phyloP scores from a whole-genome alignment of 2,113 vertebrate genomes.

The Nansenia antarctica region DNA sequence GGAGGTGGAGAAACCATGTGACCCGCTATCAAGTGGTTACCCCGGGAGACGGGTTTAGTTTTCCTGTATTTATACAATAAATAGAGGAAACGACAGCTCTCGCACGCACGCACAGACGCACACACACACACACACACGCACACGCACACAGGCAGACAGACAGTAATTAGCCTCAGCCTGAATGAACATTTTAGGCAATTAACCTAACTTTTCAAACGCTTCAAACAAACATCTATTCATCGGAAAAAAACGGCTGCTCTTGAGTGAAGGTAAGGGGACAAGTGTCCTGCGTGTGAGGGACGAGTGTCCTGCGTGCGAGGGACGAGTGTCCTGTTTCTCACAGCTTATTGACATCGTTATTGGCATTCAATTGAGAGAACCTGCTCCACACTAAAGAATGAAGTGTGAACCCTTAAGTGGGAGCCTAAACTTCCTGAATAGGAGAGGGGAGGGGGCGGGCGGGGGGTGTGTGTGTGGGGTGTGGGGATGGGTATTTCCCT shows the following conservation, averaged over 20 bases:
- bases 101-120: constrained; percentile 23
- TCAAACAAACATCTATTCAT: too few relatives aligned
- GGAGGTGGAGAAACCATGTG: constrained; percentile 35
- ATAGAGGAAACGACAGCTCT: constrained; percentile 23
- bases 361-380: constrained; percentile 70
- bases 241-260: not conserved
- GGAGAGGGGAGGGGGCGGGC: too few relatives aligned
- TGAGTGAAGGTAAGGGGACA: too few relatives aligned
- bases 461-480: constrained; percentile 33
- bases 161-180: constrained; percentile 20
- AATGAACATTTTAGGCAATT: too few relatives aligned
- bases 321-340: not conserved
- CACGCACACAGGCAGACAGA: constrained; percentile 7
- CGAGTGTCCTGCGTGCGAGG: too few relatives aligned
- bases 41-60: constrained; percentile 35
- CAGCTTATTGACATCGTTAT: constrained; percentile 23
- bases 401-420: constrained; percentile 55
- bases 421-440: not conserved
- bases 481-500: constrained; percentile 51
- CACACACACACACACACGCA: constrained; percentile 27
- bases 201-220: too few relatives aligned
- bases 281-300: too few relatives aligned
- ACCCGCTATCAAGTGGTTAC: constrained; percentile 48
- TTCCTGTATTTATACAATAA: constrained; percentile 30
- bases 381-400: constrained; percentile 54